Evolutionary conservation across 2,888 invertebrate genomes (phyloP), one percentile per base, ranked within the genome.

Genomic region (Mimachlamys varia): DNA sequence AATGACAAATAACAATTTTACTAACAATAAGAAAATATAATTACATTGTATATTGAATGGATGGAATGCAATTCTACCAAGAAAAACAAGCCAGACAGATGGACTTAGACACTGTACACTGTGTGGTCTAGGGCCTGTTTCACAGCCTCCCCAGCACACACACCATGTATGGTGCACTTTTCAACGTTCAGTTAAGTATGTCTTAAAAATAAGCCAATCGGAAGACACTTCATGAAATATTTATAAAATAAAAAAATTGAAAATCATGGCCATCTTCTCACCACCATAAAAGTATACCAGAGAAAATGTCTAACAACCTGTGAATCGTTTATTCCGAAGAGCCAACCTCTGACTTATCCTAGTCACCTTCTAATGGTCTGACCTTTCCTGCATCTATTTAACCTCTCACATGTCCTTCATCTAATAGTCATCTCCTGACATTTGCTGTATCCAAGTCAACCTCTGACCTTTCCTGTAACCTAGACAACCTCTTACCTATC

Each of bases 1-100:
- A 33, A 5, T 62, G 62, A 22, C 62, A 3, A n/a, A 62, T 62
- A 62, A 62, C 12, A 76, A 76, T 76, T 4, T 76, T 27, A 76
- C 7, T 33, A 76, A 76, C 76, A 76, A 76, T 76, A 33, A 76
- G 33, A 76, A 76, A 33, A 76, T 76, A 76, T 2, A 76, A 76
- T 50, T 50, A 53, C 7, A 44, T 5, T 44, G 3, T 44, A 44
- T 53, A 53, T 53, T 53, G 53, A 58, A 58, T 76, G 76, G 76
- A 76, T 76, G 76, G 76, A 76, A 76, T 76, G 76, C 33, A 76
- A 58, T 58, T 58, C n/a, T n/a, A 58, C n/a, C 22, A 58, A 33
- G 76, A 76, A 33, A 33, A 76, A 76, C 33, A 76, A 76, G 76
- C 33, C 12, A 10, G 62, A 62, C n/a, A 62, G 13, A 27, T 76